Conservation (phyloP, 2,797 vertebrate genomes). For the Hirundo rustica region DNA sequence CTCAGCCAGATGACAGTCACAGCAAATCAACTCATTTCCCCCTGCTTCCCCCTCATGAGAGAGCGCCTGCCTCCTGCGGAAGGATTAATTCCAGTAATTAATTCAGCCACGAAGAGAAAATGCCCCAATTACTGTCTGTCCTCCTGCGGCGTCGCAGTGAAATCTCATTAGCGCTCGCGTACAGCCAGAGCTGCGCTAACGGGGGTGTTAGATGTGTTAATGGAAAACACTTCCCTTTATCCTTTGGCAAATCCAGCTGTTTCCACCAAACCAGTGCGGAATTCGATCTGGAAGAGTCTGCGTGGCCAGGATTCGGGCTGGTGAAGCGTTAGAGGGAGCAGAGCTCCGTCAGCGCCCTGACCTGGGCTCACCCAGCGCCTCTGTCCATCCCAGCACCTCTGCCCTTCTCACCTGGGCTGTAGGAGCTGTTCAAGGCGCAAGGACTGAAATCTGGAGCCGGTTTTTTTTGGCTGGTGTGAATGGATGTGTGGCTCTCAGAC, state of each 20-base stretch:
- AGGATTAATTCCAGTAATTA: constrained; percentile 26
- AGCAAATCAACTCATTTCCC: background rate
- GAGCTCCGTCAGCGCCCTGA: background rate
- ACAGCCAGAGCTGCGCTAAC: background rate
- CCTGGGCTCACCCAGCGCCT: background rate
- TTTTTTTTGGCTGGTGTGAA: accelerated
- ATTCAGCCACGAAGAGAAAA: background rate
- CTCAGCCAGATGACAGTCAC: background rate
- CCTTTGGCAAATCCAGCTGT: background rate
- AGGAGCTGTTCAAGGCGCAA: accelerated
- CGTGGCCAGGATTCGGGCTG: accelerated
- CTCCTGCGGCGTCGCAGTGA: background rate
- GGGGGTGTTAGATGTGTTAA: constrained; percentile 29
- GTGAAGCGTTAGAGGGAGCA: background rate
- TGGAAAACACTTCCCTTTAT: constrained; percentile 35
- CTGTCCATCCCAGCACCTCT: accelerated
- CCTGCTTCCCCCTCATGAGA: background rate
- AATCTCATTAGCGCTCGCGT: constrained; percentile 13
- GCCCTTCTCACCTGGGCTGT: accelerated
- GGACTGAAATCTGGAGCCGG: accelerated
- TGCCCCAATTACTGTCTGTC: constrained; percentile 1
- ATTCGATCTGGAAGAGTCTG: background rate
- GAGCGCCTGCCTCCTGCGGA: background rate
- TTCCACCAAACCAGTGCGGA: background rate
- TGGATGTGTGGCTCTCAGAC: accelerated